Conservation (phyloP, 2,113 vertebrate species). For the Labeo rohita region DNA sequence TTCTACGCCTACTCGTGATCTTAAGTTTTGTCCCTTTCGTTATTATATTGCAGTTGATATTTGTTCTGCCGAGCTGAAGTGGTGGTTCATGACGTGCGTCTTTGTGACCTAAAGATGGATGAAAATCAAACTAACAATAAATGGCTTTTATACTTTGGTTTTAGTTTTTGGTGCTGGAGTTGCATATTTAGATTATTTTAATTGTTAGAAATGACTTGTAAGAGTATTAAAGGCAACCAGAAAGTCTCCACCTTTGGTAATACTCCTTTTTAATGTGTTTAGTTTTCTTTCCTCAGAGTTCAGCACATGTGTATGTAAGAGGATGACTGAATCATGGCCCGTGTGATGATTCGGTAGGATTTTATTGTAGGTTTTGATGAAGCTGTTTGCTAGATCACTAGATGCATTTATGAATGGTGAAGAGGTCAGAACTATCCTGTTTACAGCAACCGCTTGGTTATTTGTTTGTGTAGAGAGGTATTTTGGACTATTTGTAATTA, state of each 20-base stretch:
- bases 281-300: background rate
- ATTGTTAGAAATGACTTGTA: background rate
- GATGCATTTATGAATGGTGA: background rate
- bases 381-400: background rate
- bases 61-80: constrained; percentile 2
- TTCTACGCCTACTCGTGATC: background rate
- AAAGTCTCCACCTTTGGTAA: background rate
- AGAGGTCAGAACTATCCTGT: background rate
- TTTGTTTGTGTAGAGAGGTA: background rate
- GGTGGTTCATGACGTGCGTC: background rate
- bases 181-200: constrained; percentile 20
- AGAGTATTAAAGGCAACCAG: background rate
- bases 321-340: background rate
- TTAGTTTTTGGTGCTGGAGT: constrained; percentile 21
- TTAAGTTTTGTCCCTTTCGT: constrained; percentile 14
- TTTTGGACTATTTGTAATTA: background rate
- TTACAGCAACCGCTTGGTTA: background rate
- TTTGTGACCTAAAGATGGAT: background rate
- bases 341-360: background rate
- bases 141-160: constrained; percentile 33
- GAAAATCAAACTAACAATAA: background rate
- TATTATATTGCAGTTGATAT: background rate
- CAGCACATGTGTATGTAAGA: background rate
- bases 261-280: constrained; percentile 1
- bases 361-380: background rate